Evolutionary conservation across 2,113 vertebrate species (phyloP), one percentile per base, ranked within the genome.

Genomic region (Echinops telfairi): DNA sequence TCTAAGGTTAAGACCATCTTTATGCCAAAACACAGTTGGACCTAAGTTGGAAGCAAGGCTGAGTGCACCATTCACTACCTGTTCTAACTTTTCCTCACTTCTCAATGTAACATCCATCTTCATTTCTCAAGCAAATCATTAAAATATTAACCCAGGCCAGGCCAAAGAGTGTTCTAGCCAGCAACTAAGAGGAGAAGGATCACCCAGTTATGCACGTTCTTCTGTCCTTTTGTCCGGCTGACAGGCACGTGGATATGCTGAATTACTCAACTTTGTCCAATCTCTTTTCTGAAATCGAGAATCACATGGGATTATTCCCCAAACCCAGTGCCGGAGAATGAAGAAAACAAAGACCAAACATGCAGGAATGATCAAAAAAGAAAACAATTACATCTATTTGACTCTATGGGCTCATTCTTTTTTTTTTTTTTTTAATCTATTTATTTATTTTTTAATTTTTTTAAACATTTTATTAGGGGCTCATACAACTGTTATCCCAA

Each of bases 281-380:
- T 79, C 57, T 43, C 68, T 64, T 60, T 60, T 9, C 25, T 27
- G 31, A 75, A 95, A 89, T 77, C 31, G 27, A 47, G 57, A 62
- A n/a, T 38, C 36, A 14, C 70, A 70, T 29, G 6, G 7, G 31
- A 66, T 10, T 25, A 70, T 70, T 47, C 19, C 53, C n/a, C 12
- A 8, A 78, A 89, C 70, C 47, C 23, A 47, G 47, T 77, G 31
- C 25, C 70, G 36, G 15, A 83, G 76, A 3, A 17, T 38, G 17
- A 84, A 93, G n/a, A 78, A 31, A 15, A 78, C 57, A 73, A 86
- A 85, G 3, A 71, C 16, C 87, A 90, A 83, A 31, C 10, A 53
- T 53, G 47, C 9, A 53, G 47, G 47, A 10, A 53, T 53, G 47
- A 53, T 53, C 9, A 53, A 53, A 47, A 47, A 47, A 53, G 47